A percentile compares a stretch with the other conserved stretches of the same genome.
phyloP scores from a whole-genome alignment of 2,113 vertebrate genomes.

The Indri indri region DNA sequence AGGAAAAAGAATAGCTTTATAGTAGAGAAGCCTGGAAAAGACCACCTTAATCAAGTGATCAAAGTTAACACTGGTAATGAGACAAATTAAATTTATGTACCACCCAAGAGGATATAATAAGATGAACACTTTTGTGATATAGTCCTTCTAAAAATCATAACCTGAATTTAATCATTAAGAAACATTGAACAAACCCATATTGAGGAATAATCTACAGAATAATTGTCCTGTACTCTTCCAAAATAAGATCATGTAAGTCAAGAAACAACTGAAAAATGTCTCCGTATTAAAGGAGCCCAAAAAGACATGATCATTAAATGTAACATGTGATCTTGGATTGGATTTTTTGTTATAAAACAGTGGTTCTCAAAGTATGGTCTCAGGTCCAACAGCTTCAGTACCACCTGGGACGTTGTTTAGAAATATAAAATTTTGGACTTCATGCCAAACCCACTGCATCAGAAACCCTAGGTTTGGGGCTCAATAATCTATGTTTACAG shows the following conservation, averaged over 20 bases:
- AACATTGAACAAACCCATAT: background rate
- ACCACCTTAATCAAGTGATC: background rate
- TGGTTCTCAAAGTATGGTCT: background rate
- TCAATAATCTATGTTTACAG: background rate
- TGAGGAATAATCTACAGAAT: background rate
- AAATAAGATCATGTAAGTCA: background rate
- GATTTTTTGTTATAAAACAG: background rate
- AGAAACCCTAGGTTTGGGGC: background rate
- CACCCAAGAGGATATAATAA: background rate
- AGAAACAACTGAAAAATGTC: background rate
- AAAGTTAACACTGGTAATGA: constrained; percentile 30
- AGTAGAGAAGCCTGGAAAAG: background rate
- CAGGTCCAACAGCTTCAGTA: background rate
- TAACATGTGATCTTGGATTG: background rate
- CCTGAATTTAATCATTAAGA: background rate
- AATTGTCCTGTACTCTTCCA: background rate
- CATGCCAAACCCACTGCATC: background rate
- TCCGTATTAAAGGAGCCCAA: background rate
- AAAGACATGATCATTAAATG: background rate
- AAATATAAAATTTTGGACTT: background rate
- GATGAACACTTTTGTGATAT: background rate
- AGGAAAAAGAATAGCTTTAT: background rate
- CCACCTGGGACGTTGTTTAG: background rate
- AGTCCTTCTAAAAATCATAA: background rate
- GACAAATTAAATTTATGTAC: constrained; percentile 4